Evolutionary conservation across 2,113 vertebrate genomes (phyloP).

Genomic region (Penelope pileata): DNA sequence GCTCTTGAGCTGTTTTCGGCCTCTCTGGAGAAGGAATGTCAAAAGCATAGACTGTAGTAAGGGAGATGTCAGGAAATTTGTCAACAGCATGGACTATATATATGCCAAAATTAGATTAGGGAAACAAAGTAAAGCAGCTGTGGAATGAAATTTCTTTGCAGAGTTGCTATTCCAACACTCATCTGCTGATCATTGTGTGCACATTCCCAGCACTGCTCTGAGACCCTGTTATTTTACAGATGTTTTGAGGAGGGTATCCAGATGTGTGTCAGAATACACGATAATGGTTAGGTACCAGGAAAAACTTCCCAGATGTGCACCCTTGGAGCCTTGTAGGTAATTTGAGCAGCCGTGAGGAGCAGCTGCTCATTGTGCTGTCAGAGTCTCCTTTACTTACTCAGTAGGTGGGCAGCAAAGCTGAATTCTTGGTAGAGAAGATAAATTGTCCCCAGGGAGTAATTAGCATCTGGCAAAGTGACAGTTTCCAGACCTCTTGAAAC

Average conservation of each 20-base stretch:
- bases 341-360: neutral
- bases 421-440: neutral
- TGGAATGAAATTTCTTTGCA: neutral
- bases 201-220: neutral
- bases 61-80: neutral
- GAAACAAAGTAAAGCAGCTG: neutral
- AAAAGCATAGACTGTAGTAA: neutral
- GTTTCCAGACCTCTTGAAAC: neutral
- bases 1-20: neutral
- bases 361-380: neutral
- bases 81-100: neutral
- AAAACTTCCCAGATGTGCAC: neutral
- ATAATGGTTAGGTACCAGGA: neutral
- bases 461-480: neutral
- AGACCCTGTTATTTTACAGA: neutral
- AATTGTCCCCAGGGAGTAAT: neutral
- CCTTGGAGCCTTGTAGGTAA: neutral
- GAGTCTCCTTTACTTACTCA: neutral
- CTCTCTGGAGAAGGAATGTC: neutral
- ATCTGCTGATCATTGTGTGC: neutral
- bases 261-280: neutral
- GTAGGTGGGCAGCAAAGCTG: neutral
- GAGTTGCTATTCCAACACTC: fast-evolving
- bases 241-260: neutral
- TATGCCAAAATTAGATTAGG: neutral